Evolutionary conservation across 1,140 invertebrate species (phyloP), one percentile per base, ranked within the genome.

Genomic region (Cherax destructor): DNA sequence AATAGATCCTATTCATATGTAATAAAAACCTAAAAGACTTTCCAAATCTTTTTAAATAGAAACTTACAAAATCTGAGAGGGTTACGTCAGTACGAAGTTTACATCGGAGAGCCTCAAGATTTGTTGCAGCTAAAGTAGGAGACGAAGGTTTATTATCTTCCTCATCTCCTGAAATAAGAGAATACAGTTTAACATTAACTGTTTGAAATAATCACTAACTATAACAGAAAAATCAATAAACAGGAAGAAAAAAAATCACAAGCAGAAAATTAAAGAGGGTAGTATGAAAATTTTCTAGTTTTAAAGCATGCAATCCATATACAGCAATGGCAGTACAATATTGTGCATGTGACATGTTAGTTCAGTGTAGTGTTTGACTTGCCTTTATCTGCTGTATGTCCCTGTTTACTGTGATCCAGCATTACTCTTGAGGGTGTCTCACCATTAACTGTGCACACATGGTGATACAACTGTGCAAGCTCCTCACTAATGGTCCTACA

Each of bases 371-470:
- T 56, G 1, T 5, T 9, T 9, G 52, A 65, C 61, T 9, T 52
- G 85, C 83, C 81, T 79, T 91, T 91, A 9, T 86, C 85, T 91
- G 92, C 24, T 86, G 83, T 41, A 81, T 86, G 78, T 47, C 91
- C 87, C 80, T 86, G 81, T 81, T 93, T 90, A 86, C 94, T 97
- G 95, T 99, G 98, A 94, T 99, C 98, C 59, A 99, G 95, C 93
- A 99, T 96, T 41, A 99, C 97, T 47, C 98, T 95, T 91, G 96
- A 97, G 21, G 96, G 96, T 24, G 98, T 95, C 93, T 95, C 97
- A 47, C 98, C 98, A 94, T 99, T 99, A 30, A 99, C 97, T 21
- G 98, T 97, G 94, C 98, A 98, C 72, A 99, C 97, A 94, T 99
- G 97, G 95, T 99, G 97, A 95, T 99, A 99, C 24, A 99, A 95